Evolutionary conservation across 2,888 invertebrate genomes (phyloP).

Genomic region (Oligia latruncula): DNA sequence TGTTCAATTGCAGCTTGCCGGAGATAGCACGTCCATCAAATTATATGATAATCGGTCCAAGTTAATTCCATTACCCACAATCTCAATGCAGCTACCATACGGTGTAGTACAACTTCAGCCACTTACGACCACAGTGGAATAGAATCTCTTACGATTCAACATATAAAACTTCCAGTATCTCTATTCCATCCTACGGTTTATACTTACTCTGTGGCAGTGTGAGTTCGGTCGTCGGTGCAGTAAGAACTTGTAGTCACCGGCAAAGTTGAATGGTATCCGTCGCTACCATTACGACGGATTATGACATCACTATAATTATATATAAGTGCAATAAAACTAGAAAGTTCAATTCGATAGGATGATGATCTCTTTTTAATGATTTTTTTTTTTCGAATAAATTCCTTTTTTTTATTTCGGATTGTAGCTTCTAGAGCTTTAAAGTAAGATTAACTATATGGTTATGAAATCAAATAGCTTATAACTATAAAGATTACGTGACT

Average conservation of each 20-base stretch:
- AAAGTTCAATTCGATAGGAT: constrained; percentile 69
- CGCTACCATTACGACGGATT: constrained; percentile 80
- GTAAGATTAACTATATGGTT: not conserved
- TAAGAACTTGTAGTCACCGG: constrained; percentile 48
- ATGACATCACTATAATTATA: constrained; percentile 82
- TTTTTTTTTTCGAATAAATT: not conserved
- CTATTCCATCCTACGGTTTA: not conserved
- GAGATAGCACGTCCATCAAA: constrained; percentile 78
- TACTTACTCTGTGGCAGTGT: constrained; percentile 31
- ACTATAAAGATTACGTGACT: not conserved
- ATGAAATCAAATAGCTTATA: not conserved
- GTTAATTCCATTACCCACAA: constrained; percentile 78
- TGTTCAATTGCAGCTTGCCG: constrained; percentile 72
- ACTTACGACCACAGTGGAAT: constrained; percentile 40
- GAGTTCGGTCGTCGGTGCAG: constrained; percentile 9
- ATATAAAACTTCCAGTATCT: constrained; percentile 21
- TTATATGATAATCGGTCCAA: constrained; percentile 78
- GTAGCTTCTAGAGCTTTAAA: not conserved
- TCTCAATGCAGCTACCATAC: constrained; percentile 63
- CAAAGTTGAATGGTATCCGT: constrained; percentile 65
- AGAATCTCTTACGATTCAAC: not conserved
- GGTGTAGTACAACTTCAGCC: constrained; percentile 40
- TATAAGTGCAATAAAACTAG: constrained; percentile 81
- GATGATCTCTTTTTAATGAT: constrained; percentile 45
- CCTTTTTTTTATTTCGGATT: constrained; percentile 1